Conservation (phyloP, 2,113 vertebrate species). For the Rhodinocichla rosea region DNA sequence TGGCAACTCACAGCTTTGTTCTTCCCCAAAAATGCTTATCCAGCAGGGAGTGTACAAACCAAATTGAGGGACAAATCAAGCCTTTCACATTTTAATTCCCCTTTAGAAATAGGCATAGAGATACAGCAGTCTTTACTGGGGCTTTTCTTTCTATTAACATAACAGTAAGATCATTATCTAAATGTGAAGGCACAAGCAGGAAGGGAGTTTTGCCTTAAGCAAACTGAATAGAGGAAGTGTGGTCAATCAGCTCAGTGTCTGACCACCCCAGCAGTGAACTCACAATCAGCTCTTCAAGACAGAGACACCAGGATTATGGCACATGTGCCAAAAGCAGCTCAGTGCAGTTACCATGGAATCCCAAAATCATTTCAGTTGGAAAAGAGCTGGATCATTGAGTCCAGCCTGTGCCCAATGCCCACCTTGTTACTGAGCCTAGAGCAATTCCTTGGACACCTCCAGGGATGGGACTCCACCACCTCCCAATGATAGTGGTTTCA, state of each 20-base stretch:
- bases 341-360: not conserved
- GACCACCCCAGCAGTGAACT: not conserved
- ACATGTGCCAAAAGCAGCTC: not conserved
- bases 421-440: not conserved
- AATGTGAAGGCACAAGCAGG: not conserved
- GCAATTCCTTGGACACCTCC: not conserved
- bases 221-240: not conserved
- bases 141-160: not conserved
- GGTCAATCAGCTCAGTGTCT: too few relatives aligned
- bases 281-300: not conserved
- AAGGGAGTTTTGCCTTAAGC: not conserved
- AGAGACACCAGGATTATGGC: not conserved
- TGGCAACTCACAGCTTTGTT: not conserved
- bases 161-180: not conserved
- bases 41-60: not conserved
- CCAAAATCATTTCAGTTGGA: not conserved
- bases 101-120: not conserved
- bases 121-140: not conserved
- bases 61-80: not conserved
- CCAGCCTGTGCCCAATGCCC: not conserved
- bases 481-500: not conserved
- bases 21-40: not conserved
- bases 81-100: not conserved
- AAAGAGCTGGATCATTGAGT: not conserved
- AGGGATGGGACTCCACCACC: not conserved